phyloP scores from a whole-genome alignment of 2,113 vertebrate genomes.

The Psettodes erumei region DNA sequence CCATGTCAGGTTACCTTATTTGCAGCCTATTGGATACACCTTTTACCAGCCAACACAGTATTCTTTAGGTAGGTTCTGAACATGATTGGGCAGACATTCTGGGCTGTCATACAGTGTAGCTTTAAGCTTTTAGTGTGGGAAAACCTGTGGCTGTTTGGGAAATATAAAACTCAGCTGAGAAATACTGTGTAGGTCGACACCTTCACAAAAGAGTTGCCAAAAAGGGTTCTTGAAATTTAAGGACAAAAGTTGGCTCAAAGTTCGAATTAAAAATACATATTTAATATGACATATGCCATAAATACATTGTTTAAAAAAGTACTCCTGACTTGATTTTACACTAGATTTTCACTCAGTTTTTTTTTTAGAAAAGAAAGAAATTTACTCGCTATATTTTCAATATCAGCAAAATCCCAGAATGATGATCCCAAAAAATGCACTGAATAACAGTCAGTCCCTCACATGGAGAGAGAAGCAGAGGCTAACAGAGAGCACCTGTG shows the following conservation, averaged over 20 bases:
- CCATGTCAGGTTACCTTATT: background rate
- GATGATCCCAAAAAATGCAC: no score
- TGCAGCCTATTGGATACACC: background rate
- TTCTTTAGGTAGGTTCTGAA: background rate
- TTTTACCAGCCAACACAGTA: background rate
- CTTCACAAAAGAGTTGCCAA: background rate
- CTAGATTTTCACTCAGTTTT: no score
- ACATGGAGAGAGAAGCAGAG: background rate
- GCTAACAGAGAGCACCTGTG: background rate
- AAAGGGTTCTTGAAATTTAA: background rate
- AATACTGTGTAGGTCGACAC: no score
- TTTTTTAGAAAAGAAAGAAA: no score
- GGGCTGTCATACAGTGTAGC: background rate
- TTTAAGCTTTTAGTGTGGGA: background rate
- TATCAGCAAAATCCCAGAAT: no score
- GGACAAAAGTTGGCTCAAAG: background rate
- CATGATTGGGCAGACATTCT: background rate
- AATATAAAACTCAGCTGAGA: background rate
- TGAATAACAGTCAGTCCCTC: no score
- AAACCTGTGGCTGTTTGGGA: background rate
- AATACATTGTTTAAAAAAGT: no score
- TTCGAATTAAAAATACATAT: background rate
- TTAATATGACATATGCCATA: no score
- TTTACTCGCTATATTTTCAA: no score
- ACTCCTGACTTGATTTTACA: no score